Percentiles rank a stretch among this genome's conserved stretches.
phyloP scores from a whole-genome alignment of 2,113 vertebrate genomes.

The Solea senegalensis region DNA sequence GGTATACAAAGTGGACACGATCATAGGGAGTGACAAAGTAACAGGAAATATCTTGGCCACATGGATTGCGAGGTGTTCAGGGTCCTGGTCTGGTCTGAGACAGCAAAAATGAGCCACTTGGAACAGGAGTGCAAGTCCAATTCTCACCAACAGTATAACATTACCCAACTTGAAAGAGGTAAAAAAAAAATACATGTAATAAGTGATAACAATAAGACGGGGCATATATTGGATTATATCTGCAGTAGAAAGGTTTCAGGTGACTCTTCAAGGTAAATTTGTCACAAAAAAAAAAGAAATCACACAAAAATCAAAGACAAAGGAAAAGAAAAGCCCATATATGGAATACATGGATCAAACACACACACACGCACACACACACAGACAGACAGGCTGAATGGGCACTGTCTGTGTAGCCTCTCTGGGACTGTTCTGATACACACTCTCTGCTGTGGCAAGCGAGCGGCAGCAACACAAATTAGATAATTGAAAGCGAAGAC shows the following conservation, averaged over 20 bases:
- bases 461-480: constrained; percentile 49
- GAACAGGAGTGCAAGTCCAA: constrained; percentile 9
- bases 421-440: neutral
- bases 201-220: constrained; percentile 27
- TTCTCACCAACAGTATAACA: constrained; percentile 4
- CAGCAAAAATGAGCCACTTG: neutral
- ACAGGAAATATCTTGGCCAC: neutral
- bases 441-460: constrained; percentile 19
- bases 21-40: neutral
- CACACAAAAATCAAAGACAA: constrained; percentile 4
- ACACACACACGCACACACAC: neutral
- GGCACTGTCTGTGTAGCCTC: neutral
- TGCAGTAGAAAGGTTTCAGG: constrained; percentile 46
- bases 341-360: constrained; percentile 12
- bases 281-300: no score
- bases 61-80: neutral
- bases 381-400: neutral
- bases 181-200: constrained; percentile 43
- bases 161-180: constrained; percentile 36
- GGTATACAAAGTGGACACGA: constrained; percentile 1
- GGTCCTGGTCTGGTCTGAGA: constrained; percentile 6
- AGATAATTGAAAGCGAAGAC: constrained; percentile 73
- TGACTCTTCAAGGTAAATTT: constrained; percentile 18
- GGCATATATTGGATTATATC: constrained; percentile 66
- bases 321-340: constrained; percentile 8